Percentiles rank a stretch among this genome's conserved stretches.
These are phyloP conservation scores for Zosterops borbonicus DNA, from an alignment of 2,113 vertebrate species.

Conservation along the genomic window DNA sequence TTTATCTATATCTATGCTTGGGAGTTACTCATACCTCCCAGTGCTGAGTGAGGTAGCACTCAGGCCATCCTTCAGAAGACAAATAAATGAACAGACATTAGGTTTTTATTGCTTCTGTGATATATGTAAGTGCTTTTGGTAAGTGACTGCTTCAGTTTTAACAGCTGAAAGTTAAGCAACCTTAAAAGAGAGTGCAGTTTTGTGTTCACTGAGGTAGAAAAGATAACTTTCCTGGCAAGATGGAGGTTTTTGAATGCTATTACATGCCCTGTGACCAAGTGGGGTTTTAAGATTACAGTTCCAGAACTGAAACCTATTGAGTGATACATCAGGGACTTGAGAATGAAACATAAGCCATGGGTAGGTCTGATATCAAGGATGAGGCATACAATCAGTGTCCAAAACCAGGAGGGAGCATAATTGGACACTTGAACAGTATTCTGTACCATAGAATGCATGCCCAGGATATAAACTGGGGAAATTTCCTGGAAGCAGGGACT, in stretches of 20 bases:
- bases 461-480: neutral
- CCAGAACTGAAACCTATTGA: conserved; percentile 15
- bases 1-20: neutral
- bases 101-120: conserved; percentile 48
- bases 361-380: neutral
- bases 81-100: conserved; percentile 48
- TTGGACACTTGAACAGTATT: neutral
- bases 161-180: conserved; percentile 46
- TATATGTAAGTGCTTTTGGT: conserved; percentile 22
- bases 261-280: conserved; percentile 34
- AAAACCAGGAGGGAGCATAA: neutral
- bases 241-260: conserved; percentile 50
- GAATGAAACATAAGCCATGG: neutral
- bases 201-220: conserved; percentile 44
- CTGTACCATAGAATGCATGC: no score
- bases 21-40: neutral
- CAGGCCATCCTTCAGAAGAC: conserved; percentile 18
- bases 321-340: neutral
- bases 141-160: conserved; percentile 36
- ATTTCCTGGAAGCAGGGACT: neutral
- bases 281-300: conserved; percentile 40
- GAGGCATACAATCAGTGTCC: neutral
- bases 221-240: conserved; percentile 47
- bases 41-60: neutral
- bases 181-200: conserved; percentile 26